A percentile compares a stretch with the other conserved stretches of the same genome.
These are phyloP conservation scores for Oreortyx pictus DNA, from an alignment of 2,797 vertebrate genomes.

Conservation along the genomic window DNA sequence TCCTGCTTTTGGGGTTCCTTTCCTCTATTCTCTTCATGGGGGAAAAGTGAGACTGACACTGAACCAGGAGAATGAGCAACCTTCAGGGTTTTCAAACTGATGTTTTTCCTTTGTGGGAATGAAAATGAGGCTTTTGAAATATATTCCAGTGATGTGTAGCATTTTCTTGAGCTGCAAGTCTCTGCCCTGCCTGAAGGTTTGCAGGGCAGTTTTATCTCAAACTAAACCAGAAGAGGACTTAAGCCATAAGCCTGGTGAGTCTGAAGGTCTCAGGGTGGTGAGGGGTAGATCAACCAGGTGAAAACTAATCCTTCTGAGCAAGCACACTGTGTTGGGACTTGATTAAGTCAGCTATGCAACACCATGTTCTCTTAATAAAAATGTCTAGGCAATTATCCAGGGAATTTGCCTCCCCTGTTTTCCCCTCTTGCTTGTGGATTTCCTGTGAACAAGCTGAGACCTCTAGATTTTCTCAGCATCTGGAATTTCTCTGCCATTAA, in stretches of 20 bases:
- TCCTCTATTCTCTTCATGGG: not conserved
- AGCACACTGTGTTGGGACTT: not conserved
- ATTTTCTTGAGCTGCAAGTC: not conserved
- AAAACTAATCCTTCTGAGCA: not conserved
- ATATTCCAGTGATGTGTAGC: not conserved
- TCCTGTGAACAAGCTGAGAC: constrained; percentile 4
- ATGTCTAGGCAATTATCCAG: not conserved
- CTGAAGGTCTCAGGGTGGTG: not conserved
- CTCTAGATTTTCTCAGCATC: not conserved
- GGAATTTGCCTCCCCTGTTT: not conserved
- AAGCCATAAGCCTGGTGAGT: not conserved
- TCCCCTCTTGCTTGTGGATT: not conserved
- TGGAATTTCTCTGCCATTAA: not conserved
- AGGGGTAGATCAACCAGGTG: not conserved
- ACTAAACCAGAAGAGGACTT: not conserved
- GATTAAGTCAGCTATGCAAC: not conserved
- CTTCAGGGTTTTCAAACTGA: not conserved
- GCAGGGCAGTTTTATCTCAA: not conserved
- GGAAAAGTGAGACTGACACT: not conserved
- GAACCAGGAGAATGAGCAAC: not conserved
- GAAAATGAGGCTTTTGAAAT: not conserved
- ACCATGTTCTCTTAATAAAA: not conserved
- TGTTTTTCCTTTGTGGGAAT: not conserved
- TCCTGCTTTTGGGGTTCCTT: not conserved
- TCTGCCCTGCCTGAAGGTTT: not conserved